Evolutionary conservation across 1,140 invertebrate genomes (phyloP), one percentile per base, ranked within the genome.

Genomic region (Brachionus koreanus): DNA sequence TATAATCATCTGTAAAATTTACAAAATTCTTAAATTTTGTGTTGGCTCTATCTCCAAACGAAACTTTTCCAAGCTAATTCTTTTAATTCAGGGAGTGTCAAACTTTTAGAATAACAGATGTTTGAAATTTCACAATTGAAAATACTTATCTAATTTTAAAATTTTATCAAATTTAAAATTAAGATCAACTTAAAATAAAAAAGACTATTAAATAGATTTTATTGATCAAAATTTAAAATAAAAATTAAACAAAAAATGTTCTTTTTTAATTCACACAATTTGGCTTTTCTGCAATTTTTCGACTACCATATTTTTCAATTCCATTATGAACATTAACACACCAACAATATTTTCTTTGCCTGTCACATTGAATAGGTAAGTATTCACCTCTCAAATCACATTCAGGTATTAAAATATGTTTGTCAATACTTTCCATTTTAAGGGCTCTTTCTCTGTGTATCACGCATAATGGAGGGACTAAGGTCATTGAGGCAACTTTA

Each of bases 271-370:
- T 29, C 29, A 19, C 49, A 74, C 69, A 74, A 46, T 46, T 74
- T 46, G 69, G 69, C 43, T 43, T 74, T 74, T 74, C 39, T 23
- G 39, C 69, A 29, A 74, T 29, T n/a, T 42, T 43, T 42, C 77
- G 23, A 2, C 52, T 82, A 13, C 77, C 77, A 69, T 82, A 63
- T 23, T 65, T 19, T 23, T 82, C 77, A 63, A 82, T 65, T 3
- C 77, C 77, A 46, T 43, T 82, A 3, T 82, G 52, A 23, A 10
- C 63, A 69, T 82, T 65, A 19, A 82, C 77, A 69, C 77, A 82
- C 77, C 77, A 82, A 65, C 77, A 82, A 65, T 67, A 82, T 29
- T 52, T 43, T 4, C 37, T 19, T 23, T 69, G 52, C n/a, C 57
- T 57, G 42, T 82, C 77, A 52, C 77, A 82, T 69, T 82, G 77